A percentile compares a stretch with the other conserved stretches of the same genome.
Evolutionary conservation across 2,113 vertebrate genomes (phyloP).

Genomic region (Phyllopteryx taeniolatus): DNA sequence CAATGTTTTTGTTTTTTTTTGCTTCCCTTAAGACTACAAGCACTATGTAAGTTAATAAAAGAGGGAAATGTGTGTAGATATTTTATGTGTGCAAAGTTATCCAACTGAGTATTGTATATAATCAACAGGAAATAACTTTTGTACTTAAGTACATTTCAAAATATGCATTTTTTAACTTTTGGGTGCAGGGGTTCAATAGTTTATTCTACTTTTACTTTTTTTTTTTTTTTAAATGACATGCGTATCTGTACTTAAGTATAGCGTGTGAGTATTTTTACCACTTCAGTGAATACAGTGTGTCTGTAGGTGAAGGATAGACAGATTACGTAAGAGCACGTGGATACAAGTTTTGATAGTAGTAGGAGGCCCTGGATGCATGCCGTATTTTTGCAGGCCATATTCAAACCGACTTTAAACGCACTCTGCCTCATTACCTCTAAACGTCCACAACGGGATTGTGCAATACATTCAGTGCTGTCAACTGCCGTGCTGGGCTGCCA

Average conservation of each 20-base stretch:
- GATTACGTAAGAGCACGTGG: constrained; percentile 35
- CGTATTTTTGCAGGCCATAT: constrained; percentile 40
- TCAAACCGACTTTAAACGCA: constrained; percentile 47
- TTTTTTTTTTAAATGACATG: not conserved
- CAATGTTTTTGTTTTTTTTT: too few relatives aligned
- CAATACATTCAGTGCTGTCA: constrained; percentile 19
- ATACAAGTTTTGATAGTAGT: constrained; percentile 2
- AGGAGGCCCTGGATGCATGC: constrained; percentile 34
- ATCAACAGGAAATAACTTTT: too few relatives aligned
- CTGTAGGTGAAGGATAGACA: not conserved
- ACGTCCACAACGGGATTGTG: constrained; percentile 12
- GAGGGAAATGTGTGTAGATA: too few relatives aligned
- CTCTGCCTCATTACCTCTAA: not conserved
- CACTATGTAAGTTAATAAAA: too few relatives aligned
- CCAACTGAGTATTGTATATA: too few relatives aligned
- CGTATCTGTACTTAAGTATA: not conserved
- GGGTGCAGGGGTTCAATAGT: too few relatives aligned
- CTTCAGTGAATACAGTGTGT: not conserved
- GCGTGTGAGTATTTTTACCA: not conserved
- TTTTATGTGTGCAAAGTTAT: too few relatives aligned
- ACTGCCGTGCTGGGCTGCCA: constrained; percentile 33
- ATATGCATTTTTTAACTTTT: too few relatives aligned
- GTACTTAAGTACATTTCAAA: too few relatives aligned
- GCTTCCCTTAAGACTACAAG: too few relatives aligned
- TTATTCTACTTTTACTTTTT: too few relatives aligned